Evolutionary conservation across 2,888 invertebrate species (phyloP), one percentile per base, ranked within the genome.

Genomic region (Seira ritae): DNA sequence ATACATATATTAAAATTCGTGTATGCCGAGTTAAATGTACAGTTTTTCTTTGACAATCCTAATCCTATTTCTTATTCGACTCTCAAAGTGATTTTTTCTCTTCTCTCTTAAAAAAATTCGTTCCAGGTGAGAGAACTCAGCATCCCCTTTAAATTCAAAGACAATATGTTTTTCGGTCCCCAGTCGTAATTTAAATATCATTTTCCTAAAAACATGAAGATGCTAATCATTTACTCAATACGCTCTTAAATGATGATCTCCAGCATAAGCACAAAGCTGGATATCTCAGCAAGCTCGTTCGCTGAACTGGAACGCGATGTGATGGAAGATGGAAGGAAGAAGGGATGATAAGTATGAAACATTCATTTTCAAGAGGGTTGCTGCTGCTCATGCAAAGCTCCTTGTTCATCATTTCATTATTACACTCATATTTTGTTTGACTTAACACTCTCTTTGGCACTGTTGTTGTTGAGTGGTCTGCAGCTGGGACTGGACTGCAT

Each of bases 401-500:
- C 42, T 0, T 71, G 66, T 46, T 55, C 65, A 37, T 79, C 65
- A 72, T 24, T n/a, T n/a, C 66, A 66, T 66, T 66, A 19, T 50
- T 73, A 73, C 15, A 15, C 60, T 19, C 2, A 17, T 19, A 37
- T 37, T 12, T 76, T 76, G 69, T 69, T 76, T 70, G 67, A 67
- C 67, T 23, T 22, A n/a, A 60, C 60, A 60, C 60, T 60, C 60
- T 60, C 42, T 60, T 60, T 60, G 60, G 60, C 60, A 60, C 60
- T 67, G 78, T 65, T 70, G 74, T 77, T 75, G 81, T 78, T 78
- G 81, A 75, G 81, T 75, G 78, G 73, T 78, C 81, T 69, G 80
- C 78, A 71, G 81, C 77, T 80, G 84, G 62, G 85, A 73, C 68
- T 77, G 78, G 80, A 78, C 72, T 80, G 83, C 80, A 75, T 75